These are phyloP conservation scores for Lophotriccus pileatus DNA, from an alignment of 2,797 vertebrate species.

Conservation along the genomic window DNA sequence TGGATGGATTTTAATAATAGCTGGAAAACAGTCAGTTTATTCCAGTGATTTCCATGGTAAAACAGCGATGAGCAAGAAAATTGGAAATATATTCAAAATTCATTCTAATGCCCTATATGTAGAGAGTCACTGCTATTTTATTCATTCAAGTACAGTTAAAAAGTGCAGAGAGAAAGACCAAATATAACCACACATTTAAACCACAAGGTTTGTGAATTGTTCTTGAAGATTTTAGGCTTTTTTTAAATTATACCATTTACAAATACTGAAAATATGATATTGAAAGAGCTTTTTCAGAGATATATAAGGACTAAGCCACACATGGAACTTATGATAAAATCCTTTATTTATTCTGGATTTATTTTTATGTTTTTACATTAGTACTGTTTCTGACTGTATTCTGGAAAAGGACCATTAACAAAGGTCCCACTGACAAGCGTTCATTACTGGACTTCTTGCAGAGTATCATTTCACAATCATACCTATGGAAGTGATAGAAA, in stretches of 20 bases:
- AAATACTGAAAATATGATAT: neutral
- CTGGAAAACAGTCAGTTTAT: neutral
- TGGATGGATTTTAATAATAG: conserved; percentile 32
- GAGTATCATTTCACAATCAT: neutral
- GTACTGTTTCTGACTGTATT: neutral
- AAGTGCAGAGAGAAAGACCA: neutral
- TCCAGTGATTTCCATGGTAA: conserved; percentile 38
- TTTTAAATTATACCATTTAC: neutral
- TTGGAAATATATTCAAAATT: conserved; percentile 25
- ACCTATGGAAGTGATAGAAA: neutral
- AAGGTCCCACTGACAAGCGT: neutral
- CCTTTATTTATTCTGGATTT: neutral
- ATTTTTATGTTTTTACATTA: neutral
- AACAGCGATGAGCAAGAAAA: conserved; percentile 19
- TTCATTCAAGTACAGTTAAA: conserved; percentile 1
- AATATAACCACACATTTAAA: neutral
- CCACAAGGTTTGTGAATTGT: neutral
- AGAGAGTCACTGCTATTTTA: neutral
- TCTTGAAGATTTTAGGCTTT: neutral
- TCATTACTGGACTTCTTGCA: neutral
- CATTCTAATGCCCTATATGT: neutral
- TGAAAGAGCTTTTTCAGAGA: neutral
- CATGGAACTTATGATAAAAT: neutral
- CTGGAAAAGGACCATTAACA: neutral
- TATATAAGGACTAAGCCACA: neutral